Conservation (phyloP, 2,888 invertebrate genomes). For the Spilosoma lubricipeda region DNA sequence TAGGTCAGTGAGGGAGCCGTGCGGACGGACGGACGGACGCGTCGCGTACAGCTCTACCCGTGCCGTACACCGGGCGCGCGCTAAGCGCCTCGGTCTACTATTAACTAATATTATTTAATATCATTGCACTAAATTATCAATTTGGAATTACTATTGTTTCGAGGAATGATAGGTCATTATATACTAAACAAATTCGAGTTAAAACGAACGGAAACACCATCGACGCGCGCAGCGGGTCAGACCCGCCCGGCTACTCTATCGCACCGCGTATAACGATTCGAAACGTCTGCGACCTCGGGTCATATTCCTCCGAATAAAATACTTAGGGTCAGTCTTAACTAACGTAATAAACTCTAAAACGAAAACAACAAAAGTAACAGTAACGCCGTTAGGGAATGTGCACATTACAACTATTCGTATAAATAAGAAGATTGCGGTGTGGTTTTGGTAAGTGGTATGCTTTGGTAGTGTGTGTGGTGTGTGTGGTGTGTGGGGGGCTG, state of each 20-base stretch:
- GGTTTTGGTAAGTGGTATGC: conserved; percentile 85
- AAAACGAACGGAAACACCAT: conserved; percentile 56
- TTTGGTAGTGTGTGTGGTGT: conserved; percentile 81
- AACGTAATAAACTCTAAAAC: conserved; percentile 82
- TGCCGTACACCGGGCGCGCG: conserved; percentile 49
- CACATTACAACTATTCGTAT: conserved; percentile 78
- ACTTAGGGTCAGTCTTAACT: conserved; percentile 85
- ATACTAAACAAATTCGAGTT: conserved; percentile 82
- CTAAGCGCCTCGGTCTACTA: conserved; percentile 54
- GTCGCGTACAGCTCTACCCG: conserved; percentile 60
- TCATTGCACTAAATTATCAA: conserved; percentile 82
- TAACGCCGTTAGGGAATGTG: conserved; percentile 84
- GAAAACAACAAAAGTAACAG: conserved; percentile 81
- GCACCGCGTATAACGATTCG: conserved; percentile 41
- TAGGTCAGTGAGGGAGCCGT: conserved; percentile 47
- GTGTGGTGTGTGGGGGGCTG: conserved; percentile 1
- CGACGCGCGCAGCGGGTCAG: conserved; percentile 20
- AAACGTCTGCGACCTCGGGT: conserved; percentile 62
- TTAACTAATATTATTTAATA: conserved; percentile 75
- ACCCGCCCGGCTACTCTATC: conserved; percentile 27
- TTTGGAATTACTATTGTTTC: conserved; percentile 78
- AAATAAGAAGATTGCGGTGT: conserved; percentile 83
- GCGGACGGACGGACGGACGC: conserved; percentile 27
- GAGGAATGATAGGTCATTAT: conserved; percentile 80
- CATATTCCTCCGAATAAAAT: conserved; percentile 71